Evolutionary conservation across 2,888 invertebrate species (phyloP).

Genomic region (Cantharis rufa): DNA sequence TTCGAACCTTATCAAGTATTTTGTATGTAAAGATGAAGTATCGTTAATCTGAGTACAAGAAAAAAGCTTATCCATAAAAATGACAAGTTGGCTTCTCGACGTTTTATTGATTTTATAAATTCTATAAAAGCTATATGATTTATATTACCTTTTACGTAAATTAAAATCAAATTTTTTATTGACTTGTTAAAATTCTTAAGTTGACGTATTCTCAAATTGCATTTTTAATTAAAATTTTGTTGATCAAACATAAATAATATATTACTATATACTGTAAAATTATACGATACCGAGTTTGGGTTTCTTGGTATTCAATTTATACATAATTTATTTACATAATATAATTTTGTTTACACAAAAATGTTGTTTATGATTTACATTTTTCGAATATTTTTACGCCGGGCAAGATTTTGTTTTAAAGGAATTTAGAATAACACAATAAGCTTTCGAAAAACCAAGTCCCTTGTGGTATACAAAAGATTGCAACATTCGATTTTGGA

Average conservation of each 20-base stretch:
- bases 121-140: conserved; percentile 1
- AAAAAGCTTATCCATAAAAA: conserved; percentile 21
- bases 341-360: not conserved
- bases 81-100: conserved; percentile 26
- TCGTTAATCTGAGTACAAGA: conserved; percentile 11
- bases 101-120: conserved; percentile 6
- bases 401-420: not conserved
- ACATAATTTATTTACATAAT: not conserved
- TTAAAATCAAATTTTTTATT: not conserved
- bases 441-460: not conserved
- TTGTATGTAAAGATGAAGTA: conserved; percentile 26
- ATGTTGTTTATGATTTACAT: not conserved
- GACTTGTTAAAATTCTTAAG: not conserved
- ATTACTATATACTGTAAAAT: not conserved
- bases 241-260: not conserved
- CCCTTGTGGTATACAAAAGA: not conserved
- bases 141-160: conserved; percentile 5
- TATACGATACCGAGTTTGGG: not conserved
- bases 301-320: not conserved
- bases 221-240: not conserved
- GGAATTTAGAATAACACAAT: not conserved
- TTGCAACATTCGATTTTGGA: not conserved
- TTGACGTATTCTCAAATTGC: not conserved
- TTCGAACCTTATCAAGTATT: conserved; percentile 4
- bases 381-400: not conserved